Conservation (phyloP, 2,113 vertebrate species). For the Aythya baeri region DNA sequence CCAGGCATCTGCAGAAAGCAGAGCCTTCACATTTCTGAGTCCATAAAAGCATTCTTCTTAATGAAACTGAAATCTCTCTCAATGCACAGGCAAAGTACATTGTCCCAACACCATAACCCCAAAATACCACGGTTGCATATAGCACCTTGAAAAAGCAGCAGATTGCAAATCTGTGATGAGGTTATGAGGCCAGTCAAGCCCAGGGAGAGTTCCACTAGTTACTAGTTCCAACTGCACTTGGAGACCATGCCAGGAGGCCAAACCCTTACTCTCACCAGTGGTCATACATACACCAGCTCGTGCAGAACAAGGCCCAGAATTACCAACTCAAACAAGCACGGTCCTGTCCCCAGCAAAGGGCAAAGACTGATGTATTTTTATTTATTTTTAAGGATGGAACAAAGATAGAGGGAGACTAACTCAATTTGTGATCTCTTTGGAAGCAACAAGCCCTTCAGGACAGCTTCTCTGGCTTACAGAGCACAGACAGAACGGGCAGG, state of each 20-base stretch:
- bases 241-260: not conserved
- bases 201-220: not conserved
- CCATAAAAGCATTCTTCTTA: not conserved
- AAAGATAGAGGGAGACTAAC: not conserved
- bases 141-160: not conserved
- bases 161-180: not conserved
- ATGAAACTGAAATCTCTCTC: not conserved
- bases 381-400: not conserved
- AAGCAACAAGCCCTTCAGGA: not conserved
- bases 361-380: not conserved
- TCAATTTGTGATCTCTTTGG: not conserved
- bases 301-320: not conserved
- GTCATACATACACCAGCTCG: not conserved
- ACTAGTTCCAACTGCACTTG: not conserved
- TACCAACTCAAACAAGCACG: not conserved
- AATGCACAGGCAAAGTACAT: not conserved
- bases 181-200: not conserved
- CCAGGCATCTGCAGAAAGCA: not conserved
- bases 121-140: fast-evolving
- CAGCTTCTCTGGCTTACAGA: not conserved
- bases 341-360: not conserved
- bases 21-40: not conserved
- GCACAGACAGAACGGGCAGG: not conserved
- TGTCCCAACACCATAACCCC: not conserved
- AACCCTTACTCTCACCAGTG: not conserved